phyloP scores from a whole-genome alignment of 1,140 invertebrate species.

The Battus philenor region DNA sequence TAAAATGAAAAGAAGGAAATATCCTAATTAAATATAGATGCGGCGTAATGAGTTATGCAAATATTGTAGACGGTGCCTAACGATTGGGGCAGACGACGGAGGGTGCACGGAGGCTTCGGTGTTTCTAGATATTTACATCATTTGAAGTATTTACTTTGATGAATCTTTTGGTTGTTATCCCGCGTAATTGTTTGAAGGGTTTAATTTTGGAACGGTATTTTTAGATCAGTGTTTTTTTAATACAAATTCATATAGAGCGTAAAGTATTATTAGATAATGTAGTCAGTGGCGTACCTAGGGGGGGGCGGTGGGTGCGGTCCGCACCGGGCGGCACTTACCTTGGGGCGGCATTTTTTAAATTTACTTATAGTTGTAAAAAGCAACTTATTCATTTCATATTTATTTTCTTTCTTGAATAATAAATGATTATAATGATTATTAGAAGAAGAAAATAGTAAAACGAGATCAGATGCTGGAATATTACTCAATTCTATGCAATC shows the following conservation, averaged over 20 bases:
- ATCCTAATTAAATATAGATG: slow-evolving; percentile 72
- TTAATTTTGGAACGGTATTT: not conserved
- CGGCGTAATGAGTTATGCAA: slow-evolving; percentile 71
- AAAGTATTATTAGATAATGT: slow-evolving; percentile 15
- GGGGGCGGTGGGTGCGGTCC: no score
- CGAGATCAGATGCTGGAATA: no score
- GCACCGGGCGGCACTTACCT: no score
- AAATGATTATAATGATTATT: no score
- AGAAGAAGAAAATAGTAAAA: no score
- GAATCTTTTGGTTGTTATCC: slow-evolving; percentile 22
- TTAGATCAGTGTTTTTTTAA: not conserved
- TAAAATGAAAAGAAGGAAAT: slow-evolving; percentile 49
- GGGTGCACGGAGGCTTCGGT: no score
- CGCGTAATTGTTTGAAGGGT: slow-evolving; percentile 15
- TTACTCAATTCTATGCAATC: no score
- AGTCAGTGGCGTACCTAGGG: no score
- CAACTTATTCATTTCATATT: no score
- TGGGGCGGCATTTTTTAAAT: no score
- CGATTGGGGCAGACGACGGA: slow-evolving; percentile 30
- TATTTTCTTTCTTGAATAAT: no score
- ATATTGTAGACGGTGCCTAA: slow-evolving; percentile 58
- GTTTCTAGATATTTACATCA: slow-evolving; percentile 8
- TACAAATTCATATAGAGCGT: not conserved
- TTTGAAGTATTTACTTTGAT: slow-evolving; percentile 26
- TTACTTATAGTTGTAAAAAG: no score